phyloP scores from a whole-genome alignment of 2,113 vertebrate genomes.

The Pelobates fuscus region DNA sequence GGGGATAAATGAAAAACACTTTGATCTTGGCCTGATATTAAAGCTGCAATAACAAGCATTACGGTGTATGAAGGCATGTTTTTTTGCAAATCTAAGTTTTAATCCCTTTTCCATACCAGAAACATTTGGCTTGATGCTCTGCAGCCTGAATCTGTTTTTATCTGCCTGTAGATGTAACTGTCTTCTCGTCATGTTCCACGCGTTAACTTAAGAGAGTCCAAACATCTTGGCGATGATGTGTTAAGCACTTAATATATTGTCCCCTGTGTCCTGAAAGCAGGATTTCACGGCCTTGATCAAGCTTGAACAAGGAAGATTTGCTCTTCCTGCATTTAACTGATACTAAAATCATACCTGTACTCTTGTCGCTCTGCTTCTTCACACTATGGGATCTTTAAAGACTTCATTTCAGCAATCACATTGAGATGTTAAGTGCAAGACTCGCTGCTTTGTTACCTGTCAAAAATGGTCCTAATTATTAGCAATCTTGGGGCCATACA shows the following conservation, averaged over 20 bases:
- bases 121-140: slow-evolving; percentile 8
- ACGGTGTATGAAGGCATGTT: background rate
- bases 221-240: background rate
- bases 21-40: slow-evolving; percentile 9
- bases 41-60: background rate
- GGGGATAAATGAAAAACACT: background rate
- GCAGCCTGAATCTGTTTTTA: background rate
- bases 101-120: slow-evolving; percentile 19
- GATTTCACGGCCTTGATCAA: background rate
- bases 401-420: too few relatives aligned
- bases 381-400: too few relatives aligned
- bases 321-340: background rate
- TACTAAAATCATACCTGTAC: too few relatives aligned
- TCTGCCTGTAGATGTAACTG: background rate
- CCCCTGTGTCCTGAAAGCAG: background rate
- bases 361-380: too few relatives aligned
- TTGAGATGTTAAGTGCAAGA: too few relatives aligned
- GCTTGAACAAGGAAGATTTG: slow-evolving; percentile 7
- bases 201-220: background rate
- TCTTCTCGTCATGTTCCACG: background rate
- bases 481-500: too few relatives aligned
- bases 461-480: too few relatives aligned
- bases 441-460: too few relatives aligned
- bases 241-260: background rate
- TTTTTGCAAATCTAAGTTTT: background rate